Percentiles rank a stretch among this genome's conserved stretches.
phyloP scores from a whole-genome alignment of 2,888 invertebrate genomes.

The Drosophila lacicola region DNA sequence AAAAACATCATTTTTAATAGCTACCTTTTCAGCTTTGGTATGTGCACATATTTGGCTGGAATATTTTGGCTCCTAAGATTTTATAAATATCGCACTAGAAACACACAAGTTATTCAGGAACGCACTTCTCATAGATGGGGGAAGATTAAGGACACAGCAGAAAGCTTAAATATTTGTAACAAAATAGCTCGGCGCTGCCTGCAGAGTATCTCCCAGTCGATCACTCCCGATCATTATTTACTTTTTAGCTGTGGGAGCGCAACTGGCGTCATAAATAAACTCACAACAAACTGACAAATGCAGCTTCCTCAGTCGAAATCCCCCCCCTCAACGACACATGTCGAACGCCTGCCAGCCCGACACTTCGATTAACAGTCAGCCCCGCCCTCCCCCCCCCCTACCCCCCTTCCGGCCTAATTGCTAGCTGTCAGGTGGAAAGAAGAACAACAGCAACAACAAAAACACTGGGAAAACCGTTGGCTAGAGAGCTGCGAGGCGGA shows the following conservation, averaged over 20 bases:
- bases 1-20: too few species aligned
- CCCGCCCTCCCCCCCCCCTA: background rate
- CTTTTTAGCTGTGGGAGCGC: conserved; percentile 10
- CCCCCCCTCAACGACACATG: background rate
- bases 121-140: too few species aligned
- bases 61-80: too few species aligned
- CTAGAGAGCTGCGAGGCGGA: conserved; percentile 14
- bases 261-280: conserved; percentile 31
- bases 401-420: background rate
- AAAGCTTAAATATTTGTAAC: too few species aligned
- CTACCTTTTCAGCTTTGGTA: too few species aligned
- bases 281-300: conserved; percentile 24
- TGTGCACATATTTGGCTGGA: too few species aligned
- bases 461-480: background rate
- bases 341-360: conserved; percentile 7
- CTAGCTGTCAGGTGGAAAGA: conserved; percentile 11
- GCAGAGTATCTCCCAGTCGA: too few species aligned
- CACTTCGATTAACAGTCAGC: conserved; percentile 32
- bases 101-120: too few species aligned
- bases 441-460: background rate
- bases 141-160: too few species aligned
- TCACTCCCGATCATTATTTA: too few species aligned
- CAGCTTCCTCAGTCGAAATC: background rate
- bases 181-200: too few species aligned
- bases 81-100: too few species aligned